Conservation (phyloP, 2,797 vertebrate species). For the Poecilia picta region DNA sequence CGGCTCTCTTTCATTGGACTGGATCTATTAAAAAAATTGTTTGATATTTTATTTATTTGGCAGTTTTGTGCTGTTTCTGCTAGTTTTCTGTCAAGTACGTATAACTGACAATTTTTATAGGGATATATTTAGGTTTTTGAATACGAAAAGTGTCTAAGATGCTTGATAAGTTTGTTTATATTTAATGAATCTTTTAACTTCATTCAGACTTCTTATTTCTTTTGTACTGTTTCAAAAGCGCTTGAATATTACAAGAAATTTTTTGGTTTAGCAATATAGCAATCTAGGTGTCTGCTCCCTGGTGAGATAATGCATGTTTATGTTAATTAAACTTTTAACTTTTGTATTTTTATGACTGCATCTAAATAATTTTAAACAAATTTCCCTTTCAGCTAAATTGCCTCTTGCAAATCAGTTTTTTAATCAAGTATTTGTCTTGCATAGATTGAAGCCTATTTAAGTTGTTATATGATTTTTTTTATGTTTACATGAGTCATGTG, state of each 20-base stretch:
- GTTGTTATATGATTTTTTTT: not conserved
- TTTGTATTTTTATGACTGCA: not conserved
- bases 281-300: not conserved
- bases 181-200: not conserved
- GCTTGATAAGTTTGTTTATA: not conserved
- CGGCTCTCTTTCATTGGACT: not conserved
- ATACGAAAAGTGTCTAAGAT: not conserved
- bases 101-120: not conserved
- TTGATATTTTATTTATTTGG: not conserved
- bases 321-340: not conserved
- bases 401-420: not conserved
- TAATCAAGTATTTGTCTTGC: not conserved
- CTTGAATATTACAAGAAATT: not conserved
- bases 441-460: not conserved
- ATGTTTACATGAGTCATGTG: not conserved
- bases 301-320: not conserved
- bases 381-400: not conserved
- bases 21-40: not conserved
- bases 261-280: not conserved
- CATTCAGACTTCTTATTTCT: not conserved
- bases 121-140: not conserved
- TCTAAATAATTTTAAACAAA: not conserved
- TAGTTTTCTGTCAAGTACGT: not conserved
- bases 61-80: not conserved
- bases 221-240: not conserved